Conservation (phyloP, 2,888 invertebrate genomes). For the Bruchidius siliquastri region DNA sequence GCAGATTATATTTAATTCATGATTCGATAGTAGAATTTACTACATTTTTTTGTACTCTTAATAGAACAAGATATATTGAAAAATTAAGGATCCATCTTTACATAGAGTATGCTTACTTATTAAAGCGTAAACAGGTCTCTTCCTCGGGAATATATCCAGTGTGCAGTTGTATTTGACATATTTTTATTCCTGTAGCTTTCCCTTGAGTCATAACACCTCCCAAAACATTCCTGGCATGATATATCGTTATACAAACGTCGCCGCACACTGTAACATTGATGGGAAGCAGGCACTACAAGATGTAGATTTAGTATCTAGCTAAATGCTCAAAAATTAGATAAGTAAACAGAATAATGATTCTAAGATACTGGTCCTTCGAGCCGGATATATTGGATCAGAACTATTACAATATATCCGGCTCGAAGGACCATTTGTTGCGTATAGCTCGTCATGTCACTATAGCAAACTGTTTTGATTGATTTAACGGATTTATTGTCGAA, state of each 20-base stretch:
- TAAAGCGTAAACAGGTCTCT: conserved; percentile 71
- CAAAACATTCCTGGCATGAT: conserved; percentile 82
- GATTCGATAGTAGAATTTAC: no score
- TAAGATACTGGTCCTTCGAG: no score
- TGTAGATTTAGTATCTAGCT: background rate
- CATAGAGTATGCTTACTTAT: conserved; percentile 48
- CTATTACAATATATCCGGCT: no score
- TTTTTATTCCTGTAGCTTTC: conserved; percentile 76
- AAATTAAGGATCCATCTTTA: background rate
- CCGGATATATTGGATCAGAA: no score
- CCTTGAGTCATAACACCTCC: conserved; percentile 63
- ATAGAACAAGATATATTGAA: no score
- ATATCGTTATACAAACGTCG: conserved; percentile 77
- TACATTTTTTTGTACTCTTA: no score
- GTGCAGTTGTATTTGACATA: conserved; percentile 84
- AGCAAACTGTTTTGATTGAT: no score
- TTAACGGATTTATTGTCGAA: no score
- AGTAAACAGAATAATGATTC: background rate
- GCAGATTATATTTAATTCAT: no score
- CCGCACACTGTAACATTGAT: conserved; percentile 76
- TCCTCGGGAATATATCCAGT: conserved; percentile 77
- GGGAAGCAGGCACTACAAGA: conserved; percentile 52
- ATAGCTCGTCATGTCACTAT: no score
- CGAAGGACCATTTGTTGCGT: no score
- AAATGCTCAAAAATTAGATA: conserved; percentile 1